Conservation (phyloP, 2,797 vertebrate species). For the Rhynchonycteris naso region DNA sequence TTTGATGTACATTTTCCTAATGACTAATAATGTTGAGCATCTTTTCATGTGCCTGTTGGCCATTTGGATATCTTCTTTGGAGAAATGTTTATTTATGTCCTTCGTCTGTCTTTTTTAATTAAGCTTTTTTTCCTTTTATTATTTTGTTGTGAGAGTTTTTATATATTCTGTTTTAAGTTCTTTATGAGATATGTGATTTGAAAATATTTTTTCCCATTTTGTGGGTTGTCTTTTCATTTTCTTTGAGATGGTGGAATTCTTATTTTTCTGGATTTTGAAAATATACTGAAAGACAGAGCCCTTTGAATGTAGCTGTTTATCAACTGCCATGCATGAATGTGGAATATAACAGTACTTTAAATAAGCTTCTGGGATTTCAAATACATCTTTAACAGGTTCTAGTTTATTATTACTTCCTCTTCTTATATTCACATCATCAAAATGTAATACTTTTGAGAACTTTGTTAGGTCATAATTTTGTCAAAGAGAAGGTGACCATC, state of each 20-base stretch:
- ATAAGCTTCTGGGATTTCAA: not conserved
- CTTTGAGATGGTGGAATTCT: not conserved
- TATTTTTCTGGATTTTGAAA: not conserved
- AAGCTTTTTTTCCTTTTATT: not conserved
- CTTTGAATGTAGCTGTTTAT: not conserved
- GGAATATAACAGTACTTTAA: not conserved
- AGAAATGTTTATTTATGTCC: not conserved
- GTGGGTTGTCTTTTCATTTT: not conserved
- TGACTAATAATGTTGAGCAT: not conserved
- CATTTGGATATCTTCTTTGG: not conserved
- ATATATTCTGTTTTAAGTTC: not conserved
- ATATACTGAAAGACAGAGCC: not conserved
- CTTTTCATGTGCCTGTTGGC: not conserved
- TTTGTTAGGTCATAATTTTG: not conserved
- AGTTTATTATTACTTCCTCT: not conserved
- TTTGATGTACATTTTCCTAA: not conserved
- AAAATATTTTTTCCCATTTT: not conserved
- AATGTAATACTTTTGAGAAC: not conserved
- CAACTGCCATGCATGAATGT: not conserved
- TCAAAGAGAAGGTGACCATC: not conserved
- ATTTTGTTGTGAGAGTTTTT: not conserved
- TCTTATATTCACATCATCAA: not conserved
- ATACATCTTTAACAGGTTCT: constrained; percentile 10
- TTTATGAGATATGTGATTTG: not conserved
- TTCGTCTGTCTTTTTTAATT: not conserved